Evolutionary conservation across 2,888 invertebrate genomes (phyloP).

Genomic region (Harpagoxenus sublaevis): DNA sequence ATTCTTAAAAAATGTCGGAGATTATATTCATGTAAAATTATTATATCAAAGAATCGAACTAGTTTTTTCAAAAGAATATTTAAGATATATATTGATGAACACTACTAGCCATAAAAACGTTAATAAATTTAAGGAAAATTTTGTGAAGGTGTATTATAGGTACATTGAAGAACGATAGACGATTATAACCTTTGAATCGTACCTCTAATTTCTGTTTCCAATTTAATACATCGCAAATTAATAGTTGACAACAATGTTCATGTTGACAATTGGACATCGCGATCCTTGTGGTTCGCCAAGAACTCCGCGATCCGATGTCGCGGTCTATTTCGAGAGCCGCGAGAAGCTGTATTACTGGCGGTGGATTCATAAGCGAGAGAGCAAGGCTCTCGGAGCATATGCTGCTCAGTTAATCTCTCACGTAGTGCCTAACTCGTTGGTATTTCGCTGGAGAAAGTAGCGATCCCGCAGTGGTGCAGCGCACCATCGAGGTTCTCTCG

Average conservation of each 20-base stretch:
- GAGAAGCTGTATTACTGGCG: slow-evolving; percentile 59
- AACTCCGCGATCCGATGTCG: slow-evolving; percentile 57
- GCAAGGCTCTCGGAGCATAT: slow-evolving; percentile 50
- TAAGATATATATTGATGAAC: not conserved
- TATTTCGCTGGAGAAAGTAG: slow-evolving; percentile 85
- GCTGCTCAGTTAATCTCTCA: slow-evolving; percentile 78
- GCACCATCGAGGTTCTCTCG: slow-evolving; percentile 55
- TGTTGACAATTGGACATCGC: slow-evolving; percentile 46
- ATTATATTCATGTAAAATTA: not conserved
- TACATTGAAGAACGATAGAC: not conserved
- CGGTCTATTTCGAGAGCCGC: slow-evolving; percentile 49
- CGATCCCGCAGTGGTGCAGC: slow-evolving; percentile 72
- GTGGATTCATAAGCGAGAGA: slow-evolving; percentile 49
- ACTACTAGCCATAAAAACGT: not conserved
- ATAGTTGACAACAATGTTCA: slow-evolving; percentile 1
- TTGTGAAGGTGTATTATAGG: too few relatives aligned
- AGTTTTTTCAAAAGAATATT: not conserved
- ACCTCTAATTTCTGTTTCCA: not conserved
- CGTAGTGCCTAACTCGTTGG: slow-evolving; percentile 81
- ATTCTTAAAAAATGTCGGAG: not conserved
- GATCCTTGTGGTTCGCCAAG: slow-evolving; percentile 31
- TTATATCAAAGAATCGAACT: not conserved
- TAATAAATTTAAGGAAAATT: not conserved
- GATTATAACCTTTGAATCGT: not conserved
- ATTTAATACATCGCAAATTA: slow-evolving; percentile 3